Conservation (phyloP, 35 echinoderm and acorn worm species). For the Heliocidaris erythrogramma region DNA sequence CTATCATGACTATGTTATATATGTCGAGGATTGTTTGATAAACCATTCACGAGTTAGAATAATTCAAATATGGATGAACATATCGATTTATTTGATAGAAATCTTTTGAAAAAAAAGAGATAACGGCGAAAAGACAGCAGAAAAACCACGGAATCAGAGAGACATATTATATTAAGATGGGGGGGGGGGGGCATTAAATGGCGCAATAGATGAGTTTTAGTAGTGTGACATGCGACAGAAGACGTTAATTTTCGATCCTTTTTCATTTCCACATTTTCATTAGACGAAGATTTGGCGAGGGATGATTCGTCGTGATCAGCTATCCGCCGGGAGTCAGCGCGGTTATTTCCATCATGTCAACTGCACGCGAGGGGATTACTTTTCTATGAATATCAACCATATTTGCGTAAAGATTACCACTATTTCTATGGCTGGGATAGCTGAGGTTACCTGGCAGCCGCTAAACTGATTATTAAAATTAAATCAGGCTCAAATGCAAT, state of each 20-base stretch:
- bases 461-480: slow-evolving; percentile 39
- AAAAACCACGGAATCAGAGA: neutral
- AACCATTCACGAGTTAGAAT: too few species aligned
- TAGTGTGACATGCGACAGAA: slow-evolving; percentile 19
- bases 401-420: slow-evolving; percentile 27
- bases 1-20: too few species aligned
- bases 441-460: neutral
- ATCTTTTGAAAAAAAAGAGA: neutral
- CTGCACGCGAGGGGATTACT: slow-evolving; percentile 20
- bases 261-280: slow-evolving; percentile 26
- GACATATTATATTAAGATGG: neutral
- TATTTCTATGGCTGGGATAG: neutral
- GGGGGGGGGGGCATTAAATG: neutral
- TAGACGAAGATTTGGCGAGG: slow-evolving; percentile 11
- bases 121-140: neutral
- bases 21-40: too few species aligned
- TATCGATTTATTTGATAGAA: too few species aligned
- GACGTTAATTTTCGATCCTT: slow-evolving; percentile 22
- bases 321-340: neutral
- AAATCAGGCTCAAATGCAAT: slow-evolving; percentile 36
- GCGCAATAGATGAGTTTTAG: neutral
- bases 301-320: neutral
- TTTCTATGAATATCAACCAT: slow-evolving; percentile 38
- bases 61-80: too few species aligned
- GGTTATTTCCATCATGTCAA: neutral